A percentile compares a stretch with the other conserved stretches of the same genome.
Evolutionary conservation across 2,888 invertebrate species (phyloP).

Genomic region (Frankliniella intonsa): DNA sequence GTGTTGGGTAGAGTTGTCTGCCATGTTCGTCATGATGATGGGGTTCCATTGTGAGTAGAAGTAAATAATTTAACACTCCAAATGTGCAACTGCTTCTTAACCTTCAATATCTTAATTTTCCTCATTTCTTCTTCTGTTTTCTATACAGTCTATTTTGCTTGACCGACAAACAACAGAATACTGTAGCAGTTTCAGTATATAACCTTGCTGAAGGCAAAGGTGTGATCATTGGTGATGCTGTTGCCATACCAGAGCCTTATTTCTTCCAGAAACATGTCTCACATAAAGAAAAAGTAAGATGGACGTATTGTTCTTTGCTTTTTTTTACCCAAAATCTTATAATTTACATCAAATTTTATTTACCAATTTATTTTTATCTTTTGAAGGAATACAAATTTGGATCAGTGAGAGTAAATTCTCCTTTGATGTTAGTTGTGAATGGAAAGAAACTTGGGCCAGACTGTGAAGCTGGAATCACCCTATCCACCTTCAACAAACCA

Average conservation of each 20-base stretch:
- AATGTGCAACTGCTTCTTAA: neutral
- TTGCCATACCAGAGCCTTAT: conserved; percentile 74
- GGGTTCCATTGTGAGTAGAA: conserved; percentile 70
- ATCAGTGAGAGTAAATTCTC: conserved; percentile 73
- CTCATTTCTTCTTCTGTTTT: conserved; percentile 36
- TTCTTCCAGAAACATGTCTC: conserved; percentile 57
- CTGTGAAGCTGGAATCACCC: conserved; percentile 60
- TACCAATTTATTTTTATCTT: conserved; percentile 34
- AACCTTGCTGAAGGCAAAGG: conserved; percentile 79
- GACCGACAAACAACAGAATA: conserved; percentile 65
- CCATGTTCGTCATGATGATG: conserved; percentile 67
- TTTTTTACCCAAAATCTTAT: neutral
- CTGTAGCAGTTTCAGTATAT: conserved; percentile 73
- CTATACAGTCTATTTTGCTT: conserved; percentile 71
- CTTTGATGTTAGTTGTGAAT: conserved; percentile 68
- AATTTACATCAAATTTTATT: conserved; percentile 28
- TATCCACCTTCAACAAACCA: conserved; percentile 61
- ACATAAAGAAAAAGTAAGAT: conserved; percentile 54
- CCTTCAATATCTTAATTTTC: conserved; percentile 28
- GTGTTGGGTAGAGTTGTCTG: conserved; percentile 75
- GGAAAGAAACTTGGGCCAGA: conserved; percentile 65
- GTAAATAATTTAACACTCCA: neutral
- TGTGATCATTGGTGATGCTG: conserved; percentile 77
- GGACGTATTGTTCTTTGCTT: neutral
- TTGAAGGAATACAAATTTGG: conserved; percentile 67